phyloP scores from a whole-genome alignment of 2,113 vertebrate genomes.

The Cavia aperea region DNA sequence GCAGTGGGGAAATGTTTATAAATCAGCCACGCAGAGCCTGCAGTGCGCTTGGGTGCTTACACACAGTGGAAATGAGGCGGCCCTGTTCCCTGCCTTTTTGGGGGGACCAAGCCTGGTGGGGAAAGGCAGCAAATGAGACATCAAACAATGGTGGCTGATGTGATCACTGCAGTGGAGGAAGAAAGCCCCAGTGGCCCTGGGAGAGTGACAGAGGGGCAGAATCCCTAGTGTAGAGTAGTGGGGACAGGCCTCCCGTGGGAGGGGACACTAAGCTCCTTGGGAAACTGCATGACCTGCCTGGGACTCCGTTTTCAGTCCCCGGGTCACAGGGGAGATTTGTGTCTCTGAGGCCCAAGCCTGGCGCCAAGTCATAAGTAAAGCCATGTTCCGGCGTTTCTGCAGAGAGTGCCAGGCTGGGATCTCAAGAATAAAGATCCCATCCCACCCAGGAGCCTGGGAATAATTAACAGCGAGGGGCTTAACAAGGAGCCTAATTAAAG shows the following conservation, averaged over 20 bases:
- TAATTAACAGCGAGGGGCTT: constrained; percentile 43
- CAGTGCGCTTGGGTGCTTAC: not conserved
- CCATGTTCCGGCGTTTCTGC: not conserved
- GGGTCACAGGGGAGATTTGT: not conserved
- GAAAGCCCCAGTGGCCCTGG: not conserved
- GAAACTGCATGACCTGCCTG: not conserved
- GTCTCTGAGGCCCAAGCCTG: not conserved
- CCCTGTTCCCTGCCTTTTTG: not conserved
- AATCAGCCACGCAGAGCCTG: not conserved
- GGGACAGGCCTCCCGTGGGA: not conserved
- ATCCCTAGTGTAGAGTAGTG: not conserved
- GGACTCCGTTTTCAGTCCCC: not conserved
- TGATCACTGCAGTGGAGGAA: not conserved
- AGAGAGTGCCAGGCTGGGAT: not conserved
- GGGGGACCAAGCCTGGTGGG: not conserved
- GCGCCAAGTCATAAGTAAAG: not conserved
- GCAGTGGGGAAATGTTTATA: not conserved
- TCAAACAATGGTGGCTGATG: not conserved
- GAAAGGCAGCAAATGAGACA: not conserved
- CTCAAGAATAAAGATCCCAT: not conserved
- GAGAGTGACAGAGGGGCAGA: not conserved
- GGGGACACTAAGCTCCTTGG: not conserved
- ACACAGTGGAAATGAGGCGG: not conserved
- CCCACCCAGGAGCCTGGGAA: constrained; percentile 43
- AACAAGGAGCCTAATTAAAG: constrained; percentile 45